Evolutionary conservation across 2,113 vertebrate genomes (phyloP), one percentile per base, ranked within the genome.

Genomic region (Pogona vitticeps): DNA sequence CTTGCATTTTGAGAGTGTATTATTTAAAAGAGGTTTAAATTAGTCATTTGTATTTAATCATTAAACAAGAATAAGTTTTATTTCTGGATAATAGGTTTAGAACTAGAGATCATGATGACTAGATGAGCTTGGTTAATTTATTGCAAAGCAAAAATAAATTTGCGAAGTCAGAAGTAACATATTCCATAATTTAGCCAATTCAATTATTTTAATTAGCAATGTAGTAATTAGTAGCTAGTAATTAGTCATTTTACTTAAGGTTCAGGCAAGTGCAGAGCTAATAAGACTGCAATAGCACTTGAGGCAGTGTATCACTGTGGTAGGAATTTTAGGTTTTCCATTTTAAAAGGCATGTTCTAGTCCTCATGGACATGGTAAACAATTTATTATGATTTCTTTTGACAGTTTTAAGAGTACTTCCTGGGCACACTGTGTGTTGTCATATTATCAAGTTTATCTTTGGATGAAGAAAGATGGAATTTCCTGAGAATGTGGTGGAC

Each of bases 91-190:
- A 70, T 88, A 86, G 83, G 67, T 70, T 83, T 88, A 52, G 82
- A 89, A 86, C 88, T 85, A 91, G 12, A 61, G 20, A n/a, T n/a
- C n/a, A n/a, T n/a, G n/a, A n/a, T n/a, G n/a, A 52, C 85, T 81
- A 15, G 58, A 90, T 91, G 61, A 82, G 76, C 72, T 83, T 86
- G 63, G 82, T 36, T 88, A 81, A 89, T 88, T 86, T 92, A 84
- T 90, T 90, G 79, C 31, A 17, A 86, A 81, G 38, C 15, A 91
- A 91, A 85, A 26, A 0, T 2, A 20, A 91, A 79, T 84, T 89
- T 52, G 59, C 77, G 82, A 86, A 61, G 28, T 84, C 14, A 88
- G 36, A 86, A 86, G 33, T 59, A 91, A 23, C n/a, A 84, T 90
- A 81, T 83, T 76, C 76, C 65, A 77, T 23, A 83, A 76, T 85